Base-by-base conservation (phyloP, 2,113 vertebrate species). In the Suncus etruscus region DNA sequence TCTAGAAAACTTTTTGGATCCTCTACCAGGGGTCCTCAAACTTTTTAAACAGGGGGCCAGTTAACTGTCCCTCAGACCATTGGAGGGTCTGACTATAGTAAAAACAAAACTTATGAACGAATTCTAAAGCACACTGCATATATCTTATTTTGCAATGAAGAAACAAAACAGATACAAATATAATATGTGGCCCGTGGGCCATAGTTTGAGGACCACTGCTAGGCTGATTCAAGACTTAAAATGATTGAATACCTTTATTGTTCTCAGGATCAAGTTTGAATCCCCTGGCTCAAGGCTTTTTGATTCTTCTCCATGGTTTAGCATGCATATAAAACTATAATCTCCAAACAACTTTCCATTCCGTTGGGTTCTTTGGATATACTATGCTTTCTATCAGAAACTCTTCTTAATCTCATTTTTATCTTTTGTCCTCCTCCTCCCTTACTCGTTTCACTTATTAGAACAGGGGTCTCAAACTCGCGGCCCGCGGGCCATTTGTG, bases 1-100 rank as follows among this genome's bases (percentile, higher is more conserved):
- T 88, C 80, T 45, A 92, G 18, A 70, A 82, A 79, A 61, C 9
- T 47, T 50, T 69, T 51, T 66, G 61, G 90, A 87, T 90, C 8
- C 45, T 48, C n/a, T n/a, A n/a, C n/a, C n/a, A n/a, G n/a, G n/a
- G n/a, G n/a, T n/a, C n/a, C n/a, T n/a, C n/a, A n/a, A n/a, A n/a
- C n/a, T n/a, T n/a, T n/a, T n/a, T n/a, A n/a, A n/a, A n/a, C n/a
- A n/a, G n/a, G n/a, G n/a, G n/a, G n/a, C n/a, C n/a, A n/a, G n/a
- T n/a, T n/a, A n/a, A n/a, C n/a, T n/a, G n/a, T n/a, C n/a, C n/a
- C n/a, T n/a, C n/a, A n/a, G n/a, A n/a, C n/a, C n/a, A n/a, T n/a
- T n/a, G n/a, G n/a, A n/a, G n/a, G n/a, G n/a, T n/a, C n/a, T n/a
- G n/a, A n/a, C n/a, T n/a, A n/a, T n/a, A n/a, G n/a, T n/a, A n/a